These are phyloP conservation scores for Musca domestica DNA, from an alignment of 1,140 invertebrate genomes.

Conservation along the genomic window DNA sequence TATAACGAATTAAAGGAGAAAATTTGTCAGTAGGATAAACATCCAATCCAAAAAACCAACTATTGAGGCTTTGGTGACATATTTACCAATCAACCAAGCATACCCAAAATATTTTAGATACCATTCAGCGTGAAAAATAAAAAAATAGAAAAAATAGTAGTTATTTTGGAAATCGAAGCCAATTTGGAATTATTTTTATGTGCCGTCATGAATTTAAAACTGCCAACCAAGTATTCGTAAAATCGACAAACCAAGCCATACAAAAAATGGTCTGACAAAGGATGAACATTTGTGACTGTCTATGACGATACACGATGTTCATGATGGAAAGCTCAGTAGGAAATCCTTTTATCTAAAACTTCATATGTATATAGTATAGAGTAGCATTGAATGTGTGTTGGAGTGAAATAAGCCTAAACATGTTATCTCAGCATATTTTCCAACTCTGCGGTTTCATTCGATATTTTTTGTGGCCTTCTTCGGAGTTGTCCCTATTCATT, in stretches of 20 bases:
- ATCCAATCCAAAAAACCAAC: too few relatives aligned
- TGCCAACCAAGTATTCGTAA: constrained; percentile 17
- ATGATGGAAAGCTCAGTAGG: not conserved
- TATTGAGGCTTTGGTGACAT: too few relatives aligned
- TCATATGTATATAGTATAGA: not conserved
- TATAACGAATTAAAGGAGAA: too few relatives aligned
- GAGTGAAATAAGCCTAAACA: constrained; percentile 20
- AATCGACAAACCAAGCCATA: not conserved
- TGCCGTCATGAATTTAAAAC: constrained; percentile 19
- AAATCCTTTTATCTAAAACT: too few relatives aligned
- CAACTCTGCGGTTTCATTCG: constrained; percentile 15
- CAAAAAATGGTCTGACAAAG: too few relatives aligned
- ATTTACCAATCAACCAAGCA: too few relatives aligned
- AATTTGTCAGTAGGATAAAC: too few relatives aligned
- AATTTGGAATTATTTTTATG: constrained; percentile 22
- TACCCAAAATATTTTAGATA: too few relatives aligned
- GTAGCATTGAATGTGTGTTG: not conserved
- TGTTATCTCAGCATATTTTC: constrained; percentile 19
- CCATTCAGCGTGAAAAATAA: not conserved
- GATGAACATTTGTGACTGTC: too few relatives aligned
- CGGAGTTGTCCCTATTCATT: not conserved
- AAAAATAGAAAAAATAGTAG: not conserved
- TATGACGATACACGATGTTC: not conserved
- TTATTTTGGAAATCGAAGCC: constrained; percentile 18
- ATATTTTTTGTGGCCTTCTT: not conserved